Percentiles rank a stretch among this genome's conserved stretches.
phyloP scores from a whole-genome alignment of 2,888 invertebrate genomes.

The Neoitamus cyanurus region DNA sequence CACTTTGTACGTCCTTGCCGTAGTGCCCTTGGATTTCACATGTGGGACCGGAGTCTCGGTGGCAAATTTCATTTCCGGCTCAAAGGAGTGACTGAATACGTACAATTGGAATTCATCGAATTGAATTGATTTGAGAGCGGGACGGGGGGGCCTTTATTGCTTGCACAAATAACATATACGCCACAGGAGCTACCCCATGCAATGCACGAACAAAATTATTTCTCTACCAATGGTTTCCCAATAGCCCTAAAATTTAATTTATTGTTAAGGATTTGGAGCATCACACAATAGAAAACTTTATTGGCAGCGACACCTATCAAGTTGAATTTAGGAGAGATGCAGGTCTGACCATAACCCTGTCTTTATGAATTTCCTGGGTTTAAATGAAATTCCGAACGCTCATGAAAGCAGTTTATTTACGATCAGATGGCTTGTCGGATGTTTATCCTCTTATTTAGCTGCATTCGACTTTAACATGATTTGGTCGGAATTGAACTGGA shows the following conservation, averaged over 20 bases:
- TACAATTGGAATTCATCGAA: slow-evolving; percentile 18
- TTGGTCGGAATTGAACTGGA: neutral
- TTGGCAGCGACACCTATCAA: neutral
- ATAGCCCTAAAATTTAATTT: neutral
- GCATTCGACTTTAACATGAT: neutral
- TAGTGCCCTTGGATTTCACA: slow-evolving; percentile 3
- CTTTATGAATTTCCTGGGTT: neutral
- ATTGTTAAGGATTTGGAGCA: neutral
- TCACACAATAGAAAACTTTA: slow-evolving; percentile 1
- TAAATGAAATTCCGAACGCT: neutral
- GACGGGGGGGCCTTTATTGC: slow-evolving; percentile 7
- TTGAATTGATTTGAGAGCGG: slow-evolving; percentile 17
- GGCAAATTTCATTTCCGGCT: slow-evolving; percentile 32
- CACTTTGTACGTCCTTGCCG: neutral
- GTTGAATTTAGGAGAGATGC: neutral
- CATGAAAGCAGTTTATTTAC: neutral
- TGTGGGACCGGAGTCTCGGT: neutral
- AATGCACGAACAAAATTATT: neutral
- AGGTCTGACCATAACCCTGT: neutral
- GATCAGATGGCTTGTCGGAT: neutral
- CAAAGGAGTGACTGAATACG: slow-evolving; percentile 26
- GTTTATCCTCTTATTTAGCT: neutral
- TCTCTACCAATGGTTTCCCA: neutral
- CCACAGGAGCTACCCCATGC: neutral
- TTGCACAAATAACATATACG: neutral